phyloP scores from a whole-genome alignment of 2,113 vertebrate genomes.

The Caloenas nicobarica region DNA sequence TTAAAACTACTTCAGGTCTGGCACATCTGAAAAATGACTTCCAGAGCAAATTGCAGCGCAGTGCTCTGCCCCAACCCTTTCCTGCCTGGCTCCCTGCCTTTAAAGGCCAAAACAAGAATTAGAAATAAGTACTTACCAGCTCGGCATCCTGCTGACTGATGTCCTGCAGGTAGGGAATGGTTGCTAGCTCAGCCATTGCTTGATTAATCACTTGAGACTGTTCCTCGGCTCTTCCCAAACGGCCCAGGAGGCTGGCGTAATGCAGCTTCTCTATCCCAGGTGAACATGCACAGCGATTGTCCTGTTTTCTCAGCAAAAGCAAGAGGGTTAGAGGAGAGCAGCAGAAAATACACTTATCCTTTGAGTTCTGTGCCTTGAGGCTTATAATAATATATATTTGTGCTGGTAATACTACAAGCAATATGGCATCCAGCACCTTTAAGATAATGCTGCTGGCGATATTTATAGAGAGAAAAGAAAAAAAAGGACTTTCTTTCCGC shows the following conservation, averaged over 20 bases:
- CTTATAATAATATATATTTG: not conserved
- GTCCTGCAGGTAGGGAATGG: slow-evolving; percentile 79
- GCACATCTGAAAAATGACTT: not conserved
- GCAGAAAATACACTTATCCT: not conserved
- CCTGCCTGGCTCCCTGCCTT: not conserved
- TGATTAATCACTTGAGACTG: slow-evolving; percentile 76
- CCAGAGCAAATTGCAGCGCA: not conserved
- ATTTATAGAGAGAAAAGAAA: not conserved
- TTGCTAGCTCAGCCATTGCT: slow-evolving; percentile 77
- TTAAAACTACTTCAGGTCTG: slow-evolving; percentile 41
- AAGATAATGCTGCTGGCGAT: slow-evolving; percentile 1
- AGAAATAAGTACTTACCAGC: slow-evolving; percentile 65
- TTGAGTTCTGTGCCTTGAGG: not conserved
- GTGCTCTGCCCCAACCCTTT: not conserved
- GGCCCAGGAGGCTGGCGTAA: slow-evolving; percentile 69
- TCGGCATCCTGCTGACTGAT: slow-evolving; percentile 67
- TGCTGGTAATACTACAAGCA: not conserved
- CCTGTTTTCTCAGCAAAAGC: slow-evolving; percentile 55
- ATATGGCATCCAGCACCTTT: not conserved
- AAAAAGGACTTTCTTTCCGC: not conserved
- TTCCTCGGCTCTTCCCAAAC: slow-evolving; percentile 68
- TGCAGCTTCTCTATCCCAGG: slow-evolving; percentile 78
- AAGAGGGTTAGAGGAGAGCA: not conserved
- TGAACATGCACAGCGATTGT: slow-evolving; percentile 46
- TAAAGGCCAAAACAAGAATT: slow-evolving; percentile 35